Evolutionary conservation across 2,113 vertebrate species (phyloP).

Genomic region (Prochilodus magdalenae): DNA sequence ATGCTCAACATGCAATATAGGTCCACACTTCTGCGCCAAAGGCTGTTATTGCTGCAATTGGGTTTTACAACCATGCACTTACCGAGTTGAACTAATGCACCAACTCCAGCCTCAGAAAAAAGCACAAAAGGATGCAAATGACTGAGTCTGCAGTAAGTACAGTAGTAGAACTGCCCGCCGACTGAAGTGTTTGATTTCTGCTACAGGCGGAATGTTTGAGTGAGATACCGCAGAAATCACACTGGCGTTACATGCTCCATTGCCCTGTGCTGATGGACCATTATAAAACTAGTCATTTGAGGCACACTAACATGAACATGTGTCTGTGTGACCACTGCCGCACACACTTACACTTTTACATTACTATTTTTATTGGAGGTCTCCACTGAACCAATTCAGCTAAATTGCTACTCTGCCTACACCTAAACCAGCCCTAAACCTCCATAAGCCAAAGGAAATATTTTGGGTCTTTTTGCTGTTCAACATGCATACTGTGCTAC

Average conservation of each 20-base stretch:
- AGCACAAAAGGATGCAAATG: constrained; percentile 33
- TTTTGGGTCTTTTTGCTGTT: too few species aligned
- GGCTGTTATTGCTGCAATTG: background rate
- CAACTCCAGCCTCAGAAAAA: background rate
- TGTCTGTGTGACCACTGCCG: constrained; percentile 7
- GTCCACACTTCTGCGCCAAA: background rate
- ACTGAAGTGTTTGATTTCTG: constrained; percentile 4
- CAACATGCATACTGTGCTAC: too few species aligned
- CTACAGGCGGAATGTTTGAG: constrained; percentile 37
- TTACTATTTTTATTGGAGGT: background rate
- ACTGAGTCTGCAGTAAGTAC: constrained; percentile 4
- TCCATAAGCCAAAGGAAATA: too few species aligned
- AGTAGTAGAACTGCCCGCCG: background rate
- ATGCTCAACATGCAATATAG: background rate
- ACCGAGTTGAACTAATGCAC: background rate
- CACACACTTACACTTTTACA: background rate
- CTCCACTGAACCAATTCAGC: background rate
- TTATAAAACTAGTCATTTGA: constrained; percentile 44
- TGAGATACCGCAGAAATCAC: constrained; percentile 43
- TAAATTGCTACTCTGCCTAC: too few species aligned
- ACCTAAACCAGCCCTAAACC: too few species aligned
- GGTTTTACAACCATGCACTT: constrained; percentile 14
- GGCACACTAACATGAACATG: constrained; percentile 7
- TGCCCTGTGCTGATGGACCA: constrained; percentile 43
- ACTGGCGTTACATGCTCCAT: constrained; percentile 53